Conservation (phyloP, 2,888 invertebrate species). For the Eledona agricola region DNA sequence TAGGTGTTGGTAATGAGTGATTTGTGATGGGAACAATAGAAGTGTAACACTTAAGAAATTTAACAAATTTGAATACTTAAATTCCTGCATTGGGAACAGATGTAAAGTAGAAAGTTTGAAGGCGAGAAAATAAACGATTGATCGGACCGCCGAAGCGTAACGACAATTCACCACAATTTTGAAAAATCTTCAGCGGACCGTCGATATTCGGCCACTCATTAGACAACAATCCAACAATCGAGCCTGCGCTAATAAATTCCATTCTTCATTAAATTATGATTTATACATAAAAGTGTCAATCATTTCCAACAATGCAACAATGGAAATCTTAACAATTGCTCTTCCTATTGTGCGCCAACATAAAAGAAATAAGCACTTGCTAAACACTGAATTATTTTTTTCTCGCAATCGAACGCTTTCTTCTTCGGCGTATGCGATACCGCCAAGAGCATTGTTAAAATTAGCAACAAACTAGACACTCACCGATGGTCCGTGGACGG, state of each 20-base stretch:
- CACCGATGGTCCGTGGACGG: too few species aligned
- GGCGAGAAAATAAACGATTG: too few species aligned
- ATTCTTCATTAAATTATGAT: conserved; percentile 33
- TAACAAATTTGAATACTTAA: too few species aligned
- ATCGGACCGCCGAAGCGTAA: too few species aligned
- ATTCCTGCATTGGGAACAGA: too few species aligned
- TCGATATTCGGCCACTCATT: conserved; percentile 7
- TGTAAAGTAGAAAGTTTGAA: too few species aligned
- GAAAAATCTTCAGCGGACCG: not conserved
- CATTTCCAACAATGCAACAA: conserved; percentile 41
- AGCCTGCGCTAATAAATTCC: conserved; percentile 30
- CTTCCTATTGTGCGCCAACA: conserved; percentile 28
- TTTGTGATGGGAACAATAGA: too few species aligned
- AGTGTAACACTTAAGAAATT: too few species aligned
- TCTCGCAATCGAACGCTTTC: conserved; percentile 11
- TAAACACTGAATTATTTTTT: conserved; percentile 25
- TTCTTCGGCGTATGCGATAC: conserved; percentile 12
- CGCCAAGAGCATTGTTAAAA: conserved; percentile 17
- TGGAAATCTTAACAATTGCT: conserved; percentile 30
- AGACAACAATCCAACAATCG: conserved; percentile 35
- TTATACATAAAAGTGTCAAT: conserved; percentile 40
- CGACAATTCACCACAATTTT: too few species aligned
- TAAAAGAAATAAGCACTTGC: conserved; percentile 30
- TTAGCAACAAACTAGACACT: conserved; percentile 7
- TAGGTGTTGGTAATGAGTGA: too few species aligned